phyloP scores from a whole-genome alignment of 2,888 invertebrate species.

The Callinectes sapidus region DNA sequence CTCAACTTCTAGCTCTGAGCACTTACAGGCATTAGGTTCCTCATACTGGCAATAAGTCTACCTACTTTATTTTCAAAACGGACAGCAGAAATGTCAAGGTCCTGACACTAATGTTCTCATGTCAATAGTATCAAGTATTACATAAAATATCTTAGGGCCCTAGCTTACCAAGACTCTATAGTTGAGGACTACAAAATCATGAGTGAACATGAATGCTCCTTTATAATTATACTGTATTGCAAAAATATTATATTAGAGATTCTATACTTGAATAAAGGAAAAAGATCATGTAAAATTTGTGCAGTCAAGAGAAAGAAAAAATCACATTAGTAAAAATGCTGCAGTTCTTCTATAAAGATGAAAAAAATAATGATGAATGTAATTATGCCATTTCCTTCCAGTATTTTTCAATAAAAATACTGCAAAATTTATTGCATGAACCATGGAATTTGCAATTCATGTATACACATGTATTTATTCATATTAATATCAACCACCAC shows the following conservation, averaged over 20 bases:
- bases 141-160: constrained; percentile 45
- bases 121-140: constrained; percentile 54
- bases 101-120: constrained; percentile 24
- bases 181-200: constrained; percentile 20
- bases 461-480: constrained; percentile 22
- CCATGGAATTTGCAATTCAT: constrained; percentile 39
- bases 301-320: neutral
- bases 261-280: neutral
- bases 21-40: neutral
- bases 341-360: neutral
- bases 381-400: neutral
- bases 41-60: constrained; percentile 34
- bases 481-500: constrained; percentile 22
- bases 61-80: constrained; percentile 67
- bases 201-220: constrained; percentile 31
- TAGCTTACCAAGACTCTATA: constrained; percentile 16
- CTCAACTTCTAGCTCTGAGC: neutral
- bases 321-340: neutral
- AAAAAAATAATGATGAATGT: neutral
- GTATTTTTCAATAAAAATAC: constrained; percentile 48
- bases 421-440: constrained; percentile 32
- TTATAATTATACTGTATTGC: neutral
- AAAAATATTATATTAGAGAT: neutral
- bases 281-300: neutral
- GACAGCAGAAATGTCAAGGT: constrained; percentile 50